These are phyloP conservation scores for Melangyna quadrimaculata DNA, from an alignment of 2,888 invertebrate genomes.

Conservation along the genomic window DNA sequence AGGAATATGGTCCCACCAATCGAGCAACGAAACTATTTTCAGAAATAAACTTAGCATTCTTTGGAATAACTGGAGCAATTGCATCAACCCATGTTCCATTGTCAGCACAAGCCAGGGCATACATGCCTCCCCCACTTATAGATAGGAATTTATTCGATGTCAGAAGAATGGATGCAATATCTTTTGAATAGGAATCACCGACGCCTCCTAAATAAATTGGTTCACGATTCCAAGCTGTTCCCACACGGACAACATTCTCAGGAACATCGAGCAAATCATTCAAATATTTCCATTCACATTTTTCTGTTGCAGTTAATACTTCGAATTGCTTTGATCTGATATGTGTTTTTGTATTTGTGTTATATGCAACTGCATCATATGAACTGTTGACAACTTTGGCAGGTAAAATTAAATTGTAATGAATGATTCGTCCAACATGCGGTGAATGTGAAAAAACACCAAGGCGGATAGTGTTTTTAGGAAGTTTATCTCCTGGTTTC, in stretches of 20 bases:
- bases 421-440: neutral
- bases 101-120: neutral
- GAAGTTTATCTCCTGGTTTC: neutral
- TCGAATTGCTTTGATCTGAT: neutral
- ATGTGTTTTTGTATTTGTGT: neutral
- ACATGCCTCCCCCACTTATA: fast-evolving
- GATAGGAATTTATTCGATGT: neutral
- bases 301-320: neutral
- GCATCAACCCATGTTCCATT: neutral
- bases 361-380: neutral
- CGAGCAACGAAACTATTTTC: neutral
- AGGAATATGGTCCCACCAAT: neutral
- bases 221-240: constrained; percentile 13
- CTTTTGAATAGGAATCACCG: fast-evolving
- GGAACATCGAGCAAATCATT: neutral
- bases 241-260: constrained; percentile 6
- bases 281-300: neutral
- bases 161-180: neutral
- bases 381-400: neutral
- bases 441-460: no score
- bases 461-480: neutral
- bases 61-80: neutral
- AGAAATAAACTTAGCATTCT: neutral
- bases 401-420: neutral
- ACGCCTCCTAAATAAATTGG: neutral